A percentile compares a stretch with the other conserved stretches of the same genome.
Evolutionary conservation across 2,113 vertebrate genomes (phyloP).

Genomic region (Forbesichthys agassizii): DNA sequence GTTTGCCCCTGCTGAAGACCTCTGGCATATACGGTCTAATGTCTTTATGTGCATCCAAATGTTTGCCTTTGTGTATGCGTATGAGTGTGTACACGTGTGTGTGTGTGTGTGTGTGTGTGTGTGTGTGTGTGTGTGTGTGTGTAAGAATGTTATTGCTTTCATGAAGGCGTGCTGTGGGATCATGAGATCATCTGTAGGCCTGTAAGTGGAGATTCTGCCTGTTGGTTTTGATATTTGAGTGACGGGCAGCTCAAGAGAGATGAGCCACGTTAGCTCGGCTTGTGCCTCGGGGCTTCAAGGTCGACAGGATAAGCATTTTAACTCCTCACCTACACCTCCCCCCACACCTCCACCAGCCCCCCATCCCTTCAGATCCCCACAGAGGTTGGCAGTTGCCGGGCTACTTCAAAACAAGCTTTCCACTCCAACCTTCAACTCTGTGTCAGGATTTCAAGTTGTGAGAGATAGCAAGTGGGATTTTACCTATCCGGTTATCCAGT

Average conservation of each 20-base stretch:
- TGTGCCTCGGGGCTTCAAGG: slow-evolving; percentile 57
- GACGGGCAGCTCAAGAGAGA: slow-evolving; percentile 54
- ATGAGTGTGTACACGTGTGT: background rate
- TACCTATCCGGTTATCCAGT: slow-evolving; percentile 28
- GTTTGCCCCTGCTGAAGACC: too few relatives aligned
- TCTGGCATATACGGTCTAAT: background rate
- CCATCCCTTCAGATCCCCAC: slow-evolving; percentile 33
- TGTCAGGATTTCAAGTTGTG: background rate
- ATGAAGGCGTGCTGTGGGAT: slow-evolving; percentile 14
- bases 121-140: slow-evolving; percentile 1
- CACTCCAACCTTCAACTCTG: slow-evolving; percentile 24
- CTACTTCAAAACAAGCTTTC: slow-evolving; percentile 25
- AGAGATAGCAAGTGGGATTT: slow-evolving; percentile 9
- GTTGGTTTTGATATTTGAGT: slow-evolving; percentile 58
- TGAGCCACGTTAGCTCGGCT: slow-evolving; percentile 27
- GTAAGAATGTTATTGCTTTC: background rate
- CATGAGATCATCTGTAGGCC: slow-evolving; percentile 16
- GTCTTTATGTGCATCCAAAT: background rate
- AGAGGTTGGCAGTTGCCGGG: slow-evolving; percentile 1
- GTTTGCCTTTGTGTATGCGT: slow-evolving; percentile 5
- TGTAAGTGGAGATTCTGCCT: slow-evolving; percentile 28
- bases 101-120: slow-evolving; percentile 8
- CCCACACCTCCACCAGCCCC: background rate
- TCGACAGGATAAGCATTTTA: slow-evolving; percentile 60
- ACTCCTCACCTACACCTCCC: background rate